These are phyloP conservation scores for Harpagoxenus sublaevis DNA, from an alignment of 2,888 invertebrate species.

Conservation along the genomic window DNA sequence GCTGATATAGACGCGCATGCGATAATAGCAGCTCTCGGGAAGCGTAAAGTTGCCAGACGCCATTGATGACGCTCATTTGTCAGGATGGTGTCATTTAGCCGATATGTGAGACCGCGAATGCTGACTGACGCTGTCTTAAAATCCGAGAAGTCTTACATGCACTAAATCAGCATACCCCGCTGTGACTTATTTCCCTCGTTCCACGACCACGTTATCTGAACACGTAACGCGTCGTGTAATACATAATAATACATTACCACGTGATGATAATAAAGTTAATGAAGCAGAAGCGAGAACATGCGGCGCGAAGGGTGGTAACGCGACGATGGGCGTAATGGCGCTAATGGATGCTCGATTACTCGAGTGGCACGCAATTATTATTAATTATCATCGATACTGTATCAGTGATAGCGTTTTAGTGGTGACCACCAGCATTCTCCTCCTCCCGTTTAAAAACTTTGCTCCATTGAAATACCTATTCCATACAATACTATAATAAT, in stretches of 20 bases:
- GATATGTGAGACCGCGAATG: slow-evolving; percentile 56
- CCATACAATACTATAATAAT: not conserved
- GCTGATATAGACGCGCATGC: not conserved
- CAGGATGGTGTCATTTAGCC: slow-evolving; percentile 54
- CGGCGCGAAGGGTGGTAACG: slow-evolving; percentile 36
- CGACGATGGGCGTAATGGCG: slow-evolving; percentile 52
- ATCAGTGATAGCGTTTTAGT: slow-evolving; percentile 22
- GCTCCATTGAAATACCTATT: not conserved
- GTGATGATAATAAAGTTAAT: slow-evolving; percentile 55
- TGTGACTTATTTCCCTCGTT: slow-evolving; percentile 64
- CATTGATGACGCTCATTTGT: slow-evolving; percentile 63
- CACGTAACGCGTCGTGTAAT: slow-evolving; percentile 54
- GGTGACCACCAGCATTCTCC: not conserved
- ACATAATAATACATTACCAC: slow-evolving; percentile 71
- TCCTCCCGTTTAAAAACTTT: not conserved
- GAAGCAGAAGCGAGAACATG: slow-evolving; percentile 46
- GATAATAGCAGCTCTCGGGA: slow-evolving; percentile 40
- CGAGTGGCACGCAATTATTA: slow-evolving; percentile 51
- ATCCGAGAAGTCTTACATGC: slow-evolving; percentile 56
- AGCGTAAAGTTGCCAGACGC: slow-evolving; percentile 45
- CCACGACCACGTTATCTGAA: slow-evolving; percentile 48
- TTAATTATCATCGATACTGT: slow-evolving; percentile 51
- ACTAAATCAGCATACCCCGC: slow-evolving; percentile 66
- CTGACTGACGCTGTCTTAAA: slow-evolving; percentile 58
- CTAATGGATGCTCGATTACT: slow-evolving; percentile 55